These are phyloP conservation scores for Coleophora deauratella DNA, from an alignment of 2,888 invertebrate species.

Conservation along the genomic window DNA sequence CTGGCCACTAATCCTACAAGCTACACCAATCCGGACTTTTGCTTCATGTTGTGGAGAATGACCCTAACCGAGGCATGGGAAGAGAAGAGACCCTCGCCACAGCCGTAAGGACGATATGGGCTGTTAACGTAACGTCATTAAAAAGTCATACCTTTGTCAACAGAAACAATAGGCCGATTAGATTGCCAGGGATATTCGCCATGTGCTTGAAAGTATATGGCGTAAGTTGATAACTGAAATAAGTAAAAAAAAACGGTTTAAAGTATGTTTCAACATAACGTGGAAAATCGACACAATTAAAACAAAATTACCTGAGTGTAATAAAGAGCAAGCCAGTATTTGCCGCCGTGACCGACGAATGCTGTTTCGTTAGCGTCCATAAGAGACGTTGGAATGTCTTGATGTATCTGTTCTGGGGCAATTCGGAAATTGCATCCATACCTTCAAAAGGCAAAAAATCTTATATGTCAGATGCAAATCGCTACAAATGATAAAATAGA, in stretches of 20 bases:
- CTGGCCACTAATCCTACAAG: too few species aligned
- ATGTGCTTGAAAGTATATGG: slow-evolving; percentile 65
- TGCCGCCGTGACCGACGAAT: slow-evolving; percentile 62
- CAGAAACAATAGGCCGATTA: slow-evolving; percentile 47
- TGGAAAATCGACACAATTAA: too few species aligned
- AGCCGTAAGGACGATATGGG: background rate
- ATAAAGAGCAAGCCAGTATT: slow-evolving; percentile 62
- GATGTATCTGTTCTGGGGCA: slow-evolving; percentile 46
- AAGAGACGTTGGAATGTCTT: slow-evolving; percentile 38
- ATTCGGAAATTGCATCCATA: slow-evolving; percentile 64
- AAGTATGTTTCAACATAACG: background rate
- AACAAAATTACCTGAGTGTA: slow-evolving; percentile 48
- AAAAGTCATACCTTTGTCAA: slow-evolving; percentile 48
- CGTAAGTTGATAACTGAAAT: slow-evolving; percentile 58
- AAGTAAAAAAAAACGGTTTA: background rate
- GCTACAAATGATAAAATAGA: too few species aligned
- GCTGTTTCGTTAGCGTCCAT: slow-evolving; percentile 62
- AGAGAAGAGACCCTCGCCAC: too few species aligned
- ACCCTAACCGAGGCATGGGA: too few species aligned
- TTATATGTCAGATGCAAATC: too few species aligned
- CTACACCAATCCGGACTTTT: too few species aligned
- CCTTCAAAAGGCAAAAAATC: too few species aligned
- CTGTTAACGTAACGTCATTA: too few species aligned
- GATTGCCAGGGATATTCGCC: slow-evolving; percentile 68
- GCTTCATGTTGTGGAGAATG: too few species aligned